Conservation (phyloP, 1,140 invertebrate species). For the Drosophila busckii region DNA sequence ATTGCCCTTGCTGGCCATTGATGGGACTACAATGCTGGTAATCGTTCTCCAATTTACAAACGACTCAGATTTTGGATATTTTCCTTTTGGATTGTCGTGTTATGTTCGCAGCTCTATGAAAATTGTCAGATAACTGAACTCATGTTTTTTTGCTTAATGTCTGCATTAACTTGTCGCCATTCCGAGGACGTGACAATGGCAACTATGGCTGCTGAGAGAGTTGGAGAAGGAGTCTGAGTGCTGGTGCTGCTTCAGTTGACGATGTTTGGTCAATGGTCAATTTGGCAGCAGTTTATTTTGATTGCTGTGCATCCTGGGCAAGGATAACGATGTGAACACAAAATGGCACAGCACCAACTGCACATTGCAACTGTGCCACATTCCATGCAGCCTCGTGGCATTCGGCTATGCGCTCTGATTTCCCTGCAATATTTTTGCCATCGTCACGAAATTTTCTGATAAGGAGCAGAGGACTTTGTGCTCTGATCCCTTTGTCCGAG, state of each 20-base stretch:
- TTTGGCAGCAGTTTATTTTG: slow-evolving; percentile 78
- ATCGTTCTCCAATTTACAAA: too few relatives aligned
- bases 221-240: not conserved
- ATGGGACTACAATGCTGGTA: too few relatives aligned
- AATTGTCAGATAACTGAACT: slow-evolving; percentile 17
- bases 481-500: too few relatives aligned
- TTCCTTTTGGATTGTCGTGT: too few relatives aligned
- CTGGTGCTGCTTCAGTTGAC: slow-evolving; percentile 34
- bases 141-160: slow-evolving; percentile 16
- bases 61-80: too few relatives aligned
- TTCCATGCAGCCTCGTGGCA: not conserved
- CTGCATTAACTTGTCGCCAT: slow-evolving; percentile 35
- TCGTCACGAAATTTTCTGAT: slow-evolving; percentile 62
- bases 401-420: slow-evolving; percentile 6
- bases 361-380: slow-evolving; percentile 12
- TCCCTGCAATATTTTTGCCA: slow-evolving; percentile 42
- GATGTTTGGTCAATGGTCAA: slow-evolving; percentile 78
- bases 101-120: too few relatives aligned
- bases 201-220: slow-evolving; percentile 16
- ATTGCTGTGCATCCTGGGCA: slow-evolving; percentile 73
- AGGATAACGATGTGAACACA: slow-evolving; percentile 68
- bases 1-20: too few relatives aligned
- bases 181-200: slow-evolving; percentile 54
- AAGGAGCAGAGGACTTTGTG: too few relatives aligned
- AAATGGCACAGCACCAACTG: slow-evolving; percentile 50